phyloP scores from a whole-genome alignment of 1,140 invertebrate genomes.

The Trichoplusia ni region DNA sequence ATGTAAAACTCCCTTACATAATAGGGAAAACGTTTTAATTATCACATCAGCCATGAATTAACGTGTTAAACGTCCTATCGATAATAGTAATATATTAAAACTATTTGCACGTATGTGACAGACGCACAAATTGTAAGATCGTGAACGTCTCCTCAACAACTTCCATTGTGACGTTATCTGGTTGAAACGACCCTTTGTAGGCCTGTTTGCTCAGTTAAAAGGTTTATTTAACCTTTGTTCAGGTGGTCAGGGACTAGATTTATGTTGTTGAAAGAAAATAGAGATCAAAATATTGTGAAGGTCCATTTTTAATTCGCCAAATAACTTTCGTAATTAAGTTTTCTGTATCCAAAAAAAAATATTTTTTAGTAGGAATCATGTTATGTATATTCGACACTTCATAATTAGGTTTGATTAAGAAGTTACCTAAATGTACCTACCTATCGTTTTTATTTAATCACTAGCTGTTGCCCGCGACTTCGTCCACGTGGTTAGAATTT shows the following conservation, averaged over 20 bases:
- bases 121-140: slow-evolving; percentile 1
- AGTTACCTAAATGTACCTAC: too few species aligned
- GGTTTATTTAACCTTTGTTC: not conserved
- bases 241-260: not conserved
- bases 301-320: too few species aligned
- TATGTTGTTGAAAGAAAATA: not conserved
- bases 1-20: slow-evolving; percentile 5
- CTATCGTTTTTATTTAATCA: too few species aligned
- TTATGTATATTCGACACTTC: too few species aligned
- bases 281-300: too few species aligned
- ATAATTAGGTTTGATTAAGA: too few species aligned
- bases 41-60: slow-evolving; percentile 22
- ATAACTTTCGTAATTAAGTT: too few species aligned
- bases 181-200: not conserved
- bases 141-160: not conserved
- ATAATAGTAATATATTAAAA: slow-evolving; percentile 4
- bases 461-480: too few species aligned
- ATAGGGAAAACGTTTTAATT: slow-evolving; percentile 20
- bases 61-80: slow-evolving; percentile 7
- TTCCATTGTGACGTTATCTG: not conserved
- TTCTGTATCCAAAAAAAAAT: too few species aligned
- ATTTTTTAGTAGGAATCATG: too few species aligned
- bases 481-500: too few species aligned
- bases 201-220: not conserved
- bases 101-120: not conserved